Conservation (phyloP, 2,113 vertebrate species). For the Barnardius zonarius region DNA sequence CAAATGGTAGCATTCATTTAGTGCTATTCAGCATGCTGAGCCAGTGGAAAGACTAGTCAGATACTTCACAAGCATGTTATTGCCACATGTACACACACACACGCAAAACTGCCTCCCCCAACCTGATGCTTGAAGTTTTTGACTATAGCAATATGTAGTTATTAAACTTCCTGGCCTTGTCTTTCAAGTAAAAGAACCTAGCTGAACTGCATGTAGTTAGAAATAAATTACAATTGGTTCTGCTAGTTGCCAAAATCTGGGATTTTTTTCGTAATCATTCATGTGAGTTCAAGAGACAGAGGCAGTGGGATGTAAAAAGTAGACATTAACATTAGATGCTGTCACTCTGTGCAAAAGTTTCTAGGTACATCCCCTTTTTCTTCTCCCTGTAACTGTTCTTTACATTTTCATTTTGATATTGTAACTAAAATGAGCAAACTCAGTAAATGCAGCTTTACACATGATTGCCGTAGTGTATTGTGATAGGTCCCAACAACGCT, state of each 20-base stretch:
- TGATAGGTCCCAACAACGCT: background rate
- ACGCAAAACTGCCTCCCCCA: background rate
- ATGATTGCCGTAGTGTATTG: background rate
- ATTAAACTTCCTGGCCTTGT: background rate
- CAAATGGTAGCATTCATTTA: background rate
- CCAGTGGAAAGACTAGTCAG: background rate
- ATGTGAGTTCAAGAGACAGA: background rate
- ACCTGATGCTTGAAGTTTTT: background rate
- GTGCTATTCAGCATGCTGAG: background rate
- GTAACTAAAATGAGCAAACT: background rate
- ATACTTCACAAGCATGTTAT: background rate
- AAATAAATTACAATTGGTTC: background rate
- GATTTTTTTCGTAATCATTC: fast-evolving
- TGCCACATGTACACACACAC: too few species aligned
- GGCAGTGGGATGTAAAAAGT: background rate
- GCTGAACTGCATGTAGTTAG: background rate
- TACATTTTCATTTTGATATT: background rate
- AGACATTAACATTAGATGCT: background rate
- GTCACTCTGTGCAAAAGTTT: background rate
- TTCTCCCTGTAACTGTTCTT: background rate
- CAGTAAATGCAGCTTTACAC: background rate
- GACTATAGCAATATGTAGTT: background rate
- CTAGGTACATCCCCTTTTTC: background rate
- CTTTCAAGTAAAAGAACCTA: background rate
- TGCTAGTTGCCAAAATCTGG: background rate